Evolutionary conservation across 2,888 invertebrate species (phyloP).

Genomic region (Frankliniella intonsa): DNA sequence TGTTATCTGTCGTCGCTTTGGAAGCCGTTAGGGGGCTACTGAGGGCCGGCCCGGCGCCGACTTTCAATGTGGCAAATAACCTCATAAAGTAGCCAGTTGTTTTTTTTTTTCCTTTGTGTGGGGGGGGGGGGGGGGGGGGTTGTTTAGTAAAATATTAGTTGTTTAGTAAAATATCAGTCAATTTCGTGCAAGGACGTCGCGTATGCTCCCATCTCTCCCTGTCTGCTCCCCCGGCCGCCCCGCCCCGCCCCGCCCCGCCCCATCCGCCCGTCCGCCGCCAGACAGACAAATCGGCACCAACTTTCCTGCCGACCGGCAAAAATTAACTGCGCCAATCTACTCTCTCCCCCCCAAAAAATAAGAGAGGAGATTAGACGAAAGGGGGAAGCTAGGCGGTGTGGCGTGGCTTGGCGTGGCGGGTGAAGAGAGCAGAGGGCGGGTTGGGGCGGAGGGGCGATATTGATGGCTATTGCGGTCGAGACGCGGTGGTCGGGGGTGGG

Average conservation of each 20-base stretch:
- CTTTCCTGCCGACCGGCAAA: conserved; percentile 25
- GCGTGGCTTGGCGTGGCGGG: too few species aligned
- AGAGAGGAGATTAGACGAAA: background rate
- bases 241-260: background rate
- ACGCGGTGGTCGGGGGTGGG: background rate
- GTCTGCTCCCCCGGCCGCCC: background rate
- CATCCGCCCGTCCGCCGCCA: background rate
- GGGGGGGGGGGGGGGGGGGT: too few species aligned
- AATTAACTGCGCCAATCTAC: conserved; percentile 23
- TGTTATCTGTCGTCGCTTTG: too few species aligned
- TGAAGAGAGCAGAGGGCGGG: background rate
- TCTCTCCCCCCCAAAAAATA: background rate
- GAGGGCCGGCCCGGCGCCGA: too few species aligned
- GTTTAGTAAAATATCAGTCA: too few species aligned
- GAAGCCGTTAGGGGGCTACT: too few species aligned
- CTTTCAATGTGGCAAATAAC: too few species aligned
- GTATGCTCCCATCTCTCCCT: background rate
- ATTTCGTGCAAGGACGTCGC: too few species aligned
- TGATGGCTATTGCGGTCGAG: conserved; percentile 6
- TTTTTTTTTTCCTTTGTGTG: too few species aligned
- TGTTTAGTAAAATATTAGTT: too few species aligned
- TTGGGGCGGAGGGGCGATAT: background rate
- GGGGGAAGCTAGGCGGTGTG: too few species aligned
- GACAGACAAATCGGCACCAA: conserved; percentile 26
- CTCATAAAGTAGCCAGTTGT: too few species aligned